Percentiles rank a stretch among this genome's conserved stretches.
These are phyloP conservation scores for Sympetrum striolatum DNA, from an alignment of 2,888 invertebrate species.

Conservation along the genomic window DNA sequence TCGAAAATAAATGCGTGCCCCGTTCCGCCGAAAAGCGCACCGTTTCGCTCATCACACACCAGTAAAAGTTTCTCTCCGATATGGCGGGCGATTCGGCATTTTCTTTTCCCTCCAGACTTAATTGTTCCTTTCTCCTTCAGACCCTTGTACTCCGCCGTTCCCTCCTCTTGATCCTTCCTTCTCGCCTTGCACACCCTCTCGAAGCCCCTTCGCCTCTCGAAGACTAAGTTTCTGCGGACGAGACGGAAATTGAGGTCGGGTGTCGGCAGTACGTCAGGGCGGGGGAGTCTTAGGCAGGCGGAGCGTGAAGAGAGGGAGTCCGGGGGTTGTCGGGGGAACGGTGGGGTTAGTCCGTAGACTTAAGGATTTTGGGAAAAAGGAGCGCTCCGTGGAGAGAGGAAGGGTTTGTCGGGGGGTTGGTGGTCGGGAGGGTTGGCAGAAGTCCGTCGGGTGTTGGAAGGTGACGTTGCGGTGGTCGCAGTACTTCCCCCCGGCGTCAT, in stretches of 20 bases:
- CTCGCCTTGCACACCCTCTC: not conserved
- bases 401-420: not conserved
- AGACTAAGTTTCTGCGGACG: not conserved
- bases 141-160: not conserved
- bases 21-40: not conserved
- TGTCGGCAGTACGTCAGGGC: conserved; percentile 8
- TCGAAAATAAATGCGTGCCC: not conserved
- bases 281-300: not conserved
- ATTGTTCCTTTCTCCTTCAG: not conserved
- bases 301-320: not conserved
- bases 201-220: not conserved
- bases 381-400: not conserved
- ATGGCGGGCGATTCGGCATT: not conserved
- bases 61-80: not conserved
- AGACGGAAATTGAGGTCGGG: conserved; percentile 24
- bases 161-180: not conserved
- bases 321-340: not conserved
- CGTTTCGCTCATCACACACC: not conserved
- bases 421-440: not conserved
- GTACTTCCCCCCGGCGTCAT: too few relatives aligned
- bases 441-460: not conserved
- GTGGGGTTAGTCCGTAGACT: not conserved
- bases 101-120: not conserved
- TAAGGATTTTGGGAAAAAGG: not conserved
- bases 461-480: too few relatives aligned